Base-by-base conservation (phyloP, 2,888 invertebrate genomes). In the Rhabditophanes sp. region DNA sequence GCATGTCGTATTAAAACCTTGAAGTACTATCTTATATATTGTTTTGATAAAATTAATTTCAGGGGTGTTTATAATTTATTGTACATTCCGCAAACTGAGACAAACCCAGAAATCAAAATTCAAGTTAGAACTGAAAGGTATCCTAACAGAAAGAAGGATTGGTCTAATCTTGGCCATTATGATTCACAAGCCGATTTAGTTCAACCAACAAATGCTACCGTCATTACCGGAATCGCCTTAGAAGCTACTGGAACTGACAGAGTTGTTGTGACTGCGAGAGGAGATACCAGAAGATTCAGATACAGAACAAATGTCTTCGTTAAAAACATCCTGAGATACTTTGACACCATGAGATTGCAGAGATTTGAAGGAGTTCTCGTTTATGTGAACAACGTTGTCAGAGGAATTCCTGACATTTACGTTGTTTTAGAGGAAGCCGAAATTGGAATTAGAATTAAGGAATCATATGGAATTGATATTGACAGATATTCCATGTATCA, bases 41-140 rank as follows among this genome's bases (percentile, higher is more conserved):
- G n/a, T n/a, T n/a, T n/a, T n/a, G n/a, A n/a, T n/a, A n/a, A n/a
- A n/a, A n/a, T n/a, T n/a, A n/a, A n/a, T n/a, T n/a, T n/a, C n/a
- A n/a, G n/a, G n/a, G n/a, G n/a, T n/a, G 87, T 88, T 68, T 90
- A 80, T 63, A 81, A 82, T 1, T 67, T 88, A 42, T 75, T 80
- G n/a, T 56, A 57, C 33, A 56, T 61, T 33, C 61, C 61, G 8
- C 40, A 46, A 16, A 54, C 59, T 2, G 5, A 31, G 6, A 22
- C 37, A 6, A 56, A 49, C 24, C 59, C 59, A 8, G 60, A 60
- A 42, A 56, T 62, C 30, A 47, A 52, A 28, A 50, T 62, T 30
- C 61, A 61, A 42, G 42, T 62, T 8, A 40, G 61, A 31, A 33
- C 62, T 33, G 62, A 62, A 35, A 39, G 53, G 25, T 62, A 61